Percentiles rank a stretch among this genome's conserved stretches.
Evolutionary conservation across 2,797 vertebrate genomes (phyloP).

Genomic region (Onychomys arenicola): DNA sequence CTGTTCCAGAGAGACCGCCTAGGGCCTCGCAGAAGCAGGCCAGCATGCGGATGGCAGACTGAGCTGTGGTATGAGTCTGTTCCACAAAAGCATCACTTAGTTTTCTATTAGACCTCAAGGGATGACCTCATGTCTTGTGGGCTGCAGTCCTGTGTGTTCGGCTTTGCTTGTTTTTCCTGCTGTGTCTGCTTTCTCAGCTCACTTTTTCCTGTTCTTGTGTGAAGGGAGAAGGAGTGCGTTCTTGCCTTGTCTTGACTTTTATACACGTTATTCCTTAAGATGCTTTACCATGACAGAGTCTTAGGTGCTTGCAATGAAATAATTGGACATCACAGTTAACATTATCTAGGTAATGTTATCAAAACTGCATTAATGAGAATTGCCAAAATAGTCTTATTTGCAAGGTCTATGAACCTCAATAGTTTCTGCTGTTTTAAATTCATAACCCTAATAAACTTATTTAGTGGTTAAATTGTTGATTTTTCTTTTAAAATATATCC

Average conservation of each 20-base stretch:
- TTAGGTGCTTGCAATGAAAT: not conserved
- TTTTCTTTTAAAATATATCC: slow-evolving; percentile 51
- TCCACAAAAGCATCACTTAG: not conserved
- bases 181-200: not conserved
- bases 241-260: not conserved
- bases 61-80: not conserved
- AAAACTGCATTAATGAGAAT: not conserved
- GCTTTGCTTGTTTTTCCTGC: not conserved
- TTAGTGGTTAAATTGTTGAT: slow-evolving; percentile 3
- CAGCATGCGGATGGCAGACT: not conserved
- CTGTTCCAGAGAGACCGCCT: not conserved
- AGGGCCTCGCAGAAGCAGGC: not conserved
- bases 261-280: not conserved
- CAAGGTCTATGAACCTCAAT: not conserved
- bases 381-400: slow-evolving; percentile 2
- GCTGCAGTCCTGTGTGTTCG: not conserved
- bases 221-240: not conserved
- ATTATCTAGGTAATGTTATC: slow-evolving; percentile 15
- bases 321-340: not conserved
- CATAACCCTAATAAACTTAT: not conserved
- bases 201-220: not conserved
- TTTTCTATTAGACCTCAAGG: slow-evolving; percentile 22
- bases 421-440: not conserved
- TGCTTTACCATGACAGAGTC: not conserved
- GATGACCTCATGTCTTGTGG: slow-evolving; percentile 16